Conservation (phyloP, 1,140 invertebrate species). For the Parapsyche elsis region DNA sequence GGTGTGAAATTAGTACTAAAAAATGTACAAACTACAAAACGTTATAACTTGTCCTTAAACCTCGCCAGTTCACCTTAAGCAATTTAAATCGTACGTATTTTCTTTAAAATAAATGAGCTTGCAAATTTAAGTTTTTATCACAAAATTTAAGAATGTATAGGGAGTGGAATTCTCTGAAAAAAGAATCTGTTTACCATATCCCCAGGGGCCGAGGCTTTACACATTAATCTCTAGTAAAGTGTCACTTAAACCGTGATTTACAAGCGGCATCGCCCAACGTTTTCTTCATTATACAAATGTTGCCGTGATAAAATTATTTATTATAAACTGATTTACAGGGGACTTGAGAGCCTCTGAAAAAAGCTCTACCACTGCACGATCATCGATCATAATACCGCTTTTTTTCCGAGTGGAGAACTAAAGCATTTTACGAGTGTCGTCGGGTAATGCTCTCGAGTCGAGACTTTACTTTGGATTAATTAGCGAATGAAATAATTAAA, state of each 20-base stretch:
- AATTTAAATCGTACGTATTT: no score
- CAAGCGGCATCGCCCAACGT: background rate
- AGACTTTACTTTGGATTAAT: background rate
- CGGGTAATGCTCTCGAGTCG: background rate
- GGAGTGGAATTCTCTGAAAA: background rate
- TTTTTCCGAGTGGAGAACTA: no score
- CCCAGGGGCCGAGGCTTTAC: conserved; percentile 1
- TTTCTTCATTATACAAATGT: conserved; percentile 31
- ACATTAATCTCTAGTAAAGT: conserved; percentile 28
- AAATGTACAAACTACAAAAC: no score
- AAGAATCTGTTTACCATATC: conserved; percentile 25
- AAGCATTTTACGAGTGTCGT: no score
- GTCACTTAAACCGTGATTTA: conserved; percentile 36
- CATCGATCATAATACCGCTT: no score
- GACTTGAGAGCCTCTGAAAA: background rate
- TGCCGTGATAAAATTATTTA: conserved; percentile 24
- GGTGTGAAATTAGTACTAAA: no score
- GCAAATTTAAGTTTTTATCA: no score
- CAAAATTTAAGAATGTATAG: no score
- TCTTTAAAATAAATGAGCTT: no score
- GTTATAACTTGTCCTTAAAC: no score
- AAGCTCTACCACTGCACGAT: no score
- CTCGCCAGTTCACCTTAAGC: no score
- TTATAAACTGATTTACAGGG: conserved; percentile 5
- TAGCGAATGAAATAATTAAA: background rate